Evolutionary conservation across 2,113 vertebrate species (phyloP).

Genomic region (Campylomormyrus numenius): DNA sequence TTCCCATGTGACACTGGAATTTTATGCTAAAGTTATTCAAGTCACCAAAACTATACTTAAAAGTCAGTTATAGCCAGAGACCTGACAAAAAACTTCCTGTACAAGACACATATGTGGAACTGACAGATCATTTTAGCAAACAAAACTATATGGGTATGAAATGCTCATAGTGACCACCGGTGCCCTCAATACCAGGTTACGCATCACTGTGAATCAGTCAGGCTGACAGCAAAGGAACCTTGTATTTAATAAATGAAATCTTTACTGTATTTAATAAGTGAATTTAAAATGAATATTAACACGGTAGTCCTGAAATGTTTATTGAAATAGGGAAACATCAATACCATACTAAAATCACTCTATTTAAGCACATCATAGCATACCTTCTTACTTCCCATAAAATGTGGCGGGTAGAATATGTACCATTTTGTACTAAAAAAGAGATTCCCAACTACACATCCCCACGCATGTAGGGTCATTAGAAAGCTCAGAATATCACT

Average conservation of each 20-base stretch:
- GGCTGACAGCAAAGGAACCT: not conserved
- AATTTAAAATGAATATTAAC: not conserved
- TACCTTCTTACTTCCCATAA: not conserved
- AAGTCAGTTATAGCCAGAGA: not conserved
- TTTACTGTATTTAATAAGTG: not conserved
- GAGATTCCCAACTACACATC: not conserved
- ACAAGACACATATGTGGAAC: not conserved
- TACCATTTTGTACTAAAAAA: not conserved
- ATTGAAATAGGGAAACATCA: not conserved
- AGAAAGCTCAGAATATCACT: not conserved
- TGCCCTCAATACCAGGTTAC: not conserved
- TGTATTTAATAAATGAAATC: not conserved
- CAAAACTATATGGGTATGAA: not conserved
- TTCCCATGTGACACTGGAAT: not conserved
- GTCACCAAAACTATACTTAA: not conserved
- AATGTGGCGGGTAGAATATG: not conserved
- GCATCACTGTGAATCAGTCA: not conserved
- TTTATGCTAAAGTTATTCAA: not conserved
- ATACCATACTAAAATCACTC: not conserved
- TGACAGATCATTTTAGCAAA: not conserved
- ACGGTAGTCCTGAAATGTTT: not conserved
- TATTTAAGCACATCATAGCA: not conserved
- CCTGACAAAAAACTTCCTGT: not conserved
- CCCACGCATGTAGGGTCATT: not conserved
- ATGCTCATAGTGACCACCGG: not conserved